Evolutionary conservation across 2,797 vertebrate species (phyloP), one percentile per base, ranked within the genome.

Genomic region (Coracias cyanogaster): DNA sequence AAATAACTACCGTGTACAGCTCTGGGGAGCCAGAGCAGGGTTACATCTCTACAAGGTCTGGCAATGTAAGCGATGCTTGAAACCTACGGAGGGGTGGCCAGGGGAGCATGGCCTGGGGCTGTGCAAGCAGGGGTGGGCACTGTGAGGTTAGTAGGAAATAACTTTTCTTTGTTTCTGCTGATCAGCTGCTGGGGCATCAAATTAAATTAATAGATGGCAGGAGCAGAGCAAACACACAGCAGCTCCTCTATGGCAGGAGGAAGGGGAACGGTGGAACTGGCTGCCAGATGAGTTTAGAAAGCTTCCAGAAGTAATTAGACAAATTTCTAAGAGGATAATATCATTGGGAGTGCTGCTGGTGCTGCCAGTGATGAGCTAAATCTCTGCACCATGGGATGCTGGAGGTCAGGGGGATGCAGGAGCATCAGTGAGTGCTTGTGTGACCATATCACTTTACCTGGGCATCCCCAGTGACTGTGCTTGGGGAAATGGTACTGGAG

Each of bases 251-350:
- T 51, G 76, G 71, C 71, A 91, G 64, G 76, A 89, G 82, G 87
- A 94, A 94, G 84, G 74, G 85, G 87, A 73, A 18, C 0, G 0
- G 58, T 57, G n/a, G 70, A 84, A 84, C 73, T 33, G 49, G 17
- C 82, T 93, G 95, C 82, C 86, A 96, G 86, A 83, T 83, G 86
- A 96, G 77, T 96, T 90, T 45, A 93, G 77, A 92, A 92, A 90
- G 65, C 80, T 93, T 95, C 89, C 89, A 96, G 58, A 90, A 95
- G 66, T 95, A 92, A 92, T 94, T 78, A 93, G 66, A 35, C 62
- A 82, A 89, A 79, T 96, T 79, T 82, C 24, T 67, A 86, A 84
- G 86, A 54, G 86, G 66, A 86, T 76, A 86, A 92, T 70, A 48
- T 66, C 33, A 6, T 69, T 67, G 54, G 72, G 70, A 82, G 15